These are phyloP conservation scores for Pelagia noctiluca DNA, from an alignment of 30 jellyfish, hydroid and myxozoan genomes.

Conservation along the genomic window DNA sequence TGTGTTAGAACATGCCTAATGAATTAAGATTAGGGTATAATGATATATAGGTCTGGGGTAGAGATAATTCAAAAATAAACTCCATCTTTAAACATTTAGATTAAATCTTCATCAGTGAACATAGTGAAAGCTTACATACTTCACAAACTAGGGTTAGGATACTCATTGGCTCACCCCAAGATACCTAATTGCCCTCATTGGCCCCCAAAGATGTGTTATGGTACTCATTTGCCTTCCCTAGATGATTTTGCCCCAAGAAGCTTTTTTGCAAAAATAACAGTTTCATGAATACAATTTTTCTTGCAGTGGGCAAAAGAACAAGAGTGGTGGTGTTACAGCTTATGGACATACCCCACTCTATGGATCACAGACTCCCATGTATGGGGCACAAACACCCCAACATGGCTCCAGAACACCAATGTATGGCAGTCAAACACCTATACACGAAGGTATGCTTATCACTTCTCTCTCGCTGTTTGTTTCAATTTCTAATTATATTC, in stretches of 20 bases:
- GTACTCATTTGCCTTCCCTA: too few species aligned
- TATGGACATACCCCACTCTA: constrained; percentile 94
- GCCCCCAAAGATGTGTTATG: too few species aligned
- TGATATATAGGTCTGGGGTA: too few species aligned
- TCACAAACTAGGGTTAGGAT: too few species aligned
- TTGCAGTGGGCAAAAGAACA: constrained; percentile 96
- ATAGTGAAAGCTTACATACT: too few species aligned
- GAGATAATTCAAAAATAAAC: too few species aligned
- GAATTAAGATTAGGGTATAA: too few species aligned
- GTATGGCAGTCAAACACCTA: constrained; percentile 87
- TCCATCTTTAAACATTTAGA: too few species aligned
- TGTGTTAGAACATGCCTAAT: too few species aligned
- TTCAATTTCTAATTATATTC: not conserved
- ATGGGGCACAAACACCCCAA: constrained; percentile 98
- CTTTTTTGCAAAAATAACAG: not conserved
- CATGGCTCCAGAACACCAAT: constrained; percentile 85
- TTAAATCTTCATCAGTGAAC: too few species aligned
- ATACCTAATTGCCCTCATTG: too few species aligned
- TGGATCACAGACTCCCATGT: constrained; percentile 99
- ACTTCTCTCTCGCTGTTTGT: not conserved
- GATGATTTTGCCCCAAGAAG: not conserved
- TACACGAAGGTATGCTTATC: constrained; percentile 70
- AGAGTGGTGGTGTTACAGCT: constrained; percentile 95
- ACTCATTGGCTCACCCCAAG: too few species aligned
- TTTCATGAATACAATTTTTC: not conserved